Evolutionary conservation across 2,113 vertebrate species (phyloP).

Genomic region (Pelmatolapia mariae): DNA sequence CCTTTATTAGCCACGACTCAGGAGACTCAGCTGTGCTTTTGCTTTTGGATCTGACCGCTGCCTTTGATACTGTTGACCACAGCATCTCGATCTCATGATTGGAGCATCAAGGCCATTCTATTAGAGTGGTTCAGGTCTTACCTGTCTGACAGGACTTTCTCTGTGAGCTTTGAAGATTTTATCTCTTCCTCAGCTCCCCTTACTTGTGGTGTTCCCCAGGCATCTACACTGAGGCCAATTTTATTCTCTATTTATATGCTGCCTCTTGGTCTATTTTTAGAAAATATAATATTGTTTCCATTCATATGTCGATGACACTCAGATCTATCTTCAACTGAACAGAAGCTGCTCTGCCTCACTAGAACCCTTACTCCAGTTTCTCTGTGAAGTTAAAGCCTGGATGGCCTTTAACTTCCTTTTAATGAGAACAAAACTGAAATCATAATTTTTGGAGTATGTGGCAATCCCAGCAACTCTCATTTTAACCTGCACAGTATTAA

Average conservation of each 20-base stretch:
- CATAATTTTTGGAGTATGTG: accelerated
- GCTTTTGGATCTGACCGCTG: too few relatives aligned
- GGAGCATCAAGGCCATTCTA: accelerated
- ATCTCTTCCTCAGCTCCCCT: accelerated
- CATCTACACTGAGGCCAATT: accelerated
- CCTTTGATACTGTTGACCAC: too few relatives aligned
- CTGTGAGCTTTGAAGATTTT: accelerated
- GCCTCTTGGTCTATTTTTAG: accelerated
- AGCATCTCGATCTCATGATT: accelerated
- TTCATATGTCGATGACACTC: accelerated
- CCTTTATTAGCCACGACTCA: accelerated
- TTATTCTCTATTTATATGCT: accelerated
- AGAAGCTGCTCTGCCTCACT: accelerated
- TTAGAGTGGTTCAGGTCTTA: not conserved
- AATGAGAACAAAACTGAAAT: accelerated
- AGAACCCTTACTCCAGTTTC: not conserved
- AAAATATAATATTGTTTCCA: accelerated
- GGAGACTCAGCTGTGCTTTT: accelerated
- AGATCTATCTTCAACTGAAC: accelerated
- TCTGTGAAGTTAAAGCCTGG: accelerated
- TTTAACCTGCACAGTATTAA: accelerated
- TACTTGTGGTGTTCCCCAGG: not conserved
- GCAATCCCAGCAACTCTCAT: accelerated
- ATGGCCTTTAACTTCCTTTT: accelerated
- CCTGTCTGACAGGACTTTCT: not conserved